Conservation (phyloP, 2,113 vertebrate genomes). For the Todiramphus chloris region DNA sequence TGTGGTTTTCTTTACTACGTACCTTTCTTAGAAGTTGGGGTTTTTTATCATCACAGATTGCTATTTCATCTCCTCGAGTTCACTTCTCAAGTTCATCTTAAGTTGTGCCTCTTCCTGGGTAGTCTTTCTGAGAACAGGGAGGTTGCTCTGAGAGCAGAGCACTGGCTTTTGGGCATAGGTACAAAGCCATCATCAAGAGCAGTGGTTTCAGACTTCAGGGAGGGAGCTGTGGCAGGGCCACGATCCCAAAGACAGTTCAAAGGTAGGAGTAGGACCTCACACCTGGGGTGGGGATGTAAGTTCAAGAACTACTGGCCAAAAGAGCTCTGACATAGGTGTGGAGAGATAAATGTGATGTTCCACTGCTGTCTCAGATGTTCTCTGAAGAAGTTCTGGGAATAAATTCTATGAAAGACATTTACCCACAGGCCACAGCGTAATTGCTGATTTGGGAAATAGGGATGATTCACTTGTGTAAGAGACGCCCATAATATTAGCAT, state of each 20-base stretch:
- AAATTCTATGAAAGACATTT: slow-evolving; percentile 59
- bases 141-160: background rate
- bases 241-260: background rate
- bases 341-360: slow-evolving; percentile 40
- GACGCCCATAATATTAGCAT: slow-evolving; percentile 21
- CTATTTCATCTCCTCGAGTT: background rate
- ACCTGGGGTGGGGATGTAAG: background rate
- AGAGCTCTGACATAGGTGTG: background rate
- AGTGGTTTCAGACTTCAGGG: background rate
- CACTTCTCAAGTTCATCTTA: background rate
- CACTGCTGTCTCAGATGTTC: slow-evolving; percentile 51
- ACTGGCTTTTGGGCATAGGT: background rate
- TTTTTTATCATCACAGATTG: background rate
- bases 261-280: background rate
- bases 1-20: background rate
- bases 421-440: slow-evolving; percentile 40
- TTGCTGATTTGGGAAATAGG: slow-evolving; percentile 62
- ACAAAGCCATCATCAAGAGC: background rate
- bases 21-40: background rate
- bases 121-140: background rate
- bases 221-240: background rate
- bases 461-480: slow-evolving; percentile 59
- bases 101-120: background rate
- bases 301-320: background rate
- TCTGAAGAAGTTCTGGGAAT: slow-evolving; percentile 43